phyloP scores from a whole-genome alignment of 2,113 vertebrate genomes.

The Tetrax tetrax region DNA sequence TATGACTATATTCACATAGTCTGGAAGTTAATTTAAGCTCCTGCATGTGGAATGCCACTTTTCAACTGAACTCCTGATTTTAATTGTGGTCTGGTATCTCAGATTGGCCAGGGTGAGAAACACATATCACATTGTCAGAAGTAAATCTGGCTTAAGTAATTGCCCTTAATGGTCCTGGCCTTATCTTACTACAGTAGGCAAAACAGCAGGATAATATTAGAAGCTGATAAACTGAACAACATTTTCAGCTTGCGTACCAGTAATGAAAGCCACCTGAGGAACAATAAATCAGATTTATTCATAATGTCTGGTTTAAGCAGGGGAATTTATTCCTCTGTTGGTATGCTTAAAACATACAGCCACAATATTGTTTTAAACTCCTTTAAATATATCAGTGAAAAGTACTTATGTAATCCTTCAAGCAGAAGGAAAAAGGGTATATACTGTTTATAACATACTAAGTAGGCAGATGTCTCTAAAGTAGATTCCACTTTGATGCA shows the following conservation, averaged over 20 bases:
- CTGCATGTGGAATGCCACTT: not conserved
- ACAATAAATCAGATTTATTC: not conserved
- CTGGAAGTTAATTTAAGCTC: not conserved
- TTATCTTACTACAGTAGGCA: not conserved
- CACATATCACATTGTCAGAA: not conserved
- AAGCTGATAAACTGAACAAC: not conserved
- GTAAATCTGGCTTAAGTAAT: not conserved
- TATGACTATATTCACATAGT: not conserved
- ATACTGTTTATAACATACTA: conserved; percentile 23
- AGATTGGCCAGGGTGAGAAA: not conserved
- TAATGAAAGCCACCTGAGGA: not conserved
- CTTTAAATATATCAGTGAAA: not conserved
- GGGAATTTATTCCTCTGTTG: not conserved
- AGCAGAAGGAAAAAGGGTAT: not conserved
- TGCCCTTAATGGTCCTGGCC: not conserved
- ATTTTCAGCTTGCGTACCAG: not conserved
- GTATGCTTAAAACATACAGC: not conserved
- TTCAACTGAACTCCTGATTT: not conserved
- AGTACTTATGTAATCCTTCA: conserved; percentile 1
- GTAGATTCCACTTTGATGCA: conserved; percentile 30
- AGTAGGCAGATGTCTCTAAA: conserved; percentile 53
- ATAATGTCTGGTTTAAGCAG: not conserved
- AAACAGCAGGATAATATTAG: not conserved
- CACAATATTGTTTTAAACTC: not conserved
- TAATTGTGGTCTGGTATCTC: not conserved